Base-by-base conservation (phyloP, 2,888 invertebrate genomes). In the Papilio demoleus region DNA sequence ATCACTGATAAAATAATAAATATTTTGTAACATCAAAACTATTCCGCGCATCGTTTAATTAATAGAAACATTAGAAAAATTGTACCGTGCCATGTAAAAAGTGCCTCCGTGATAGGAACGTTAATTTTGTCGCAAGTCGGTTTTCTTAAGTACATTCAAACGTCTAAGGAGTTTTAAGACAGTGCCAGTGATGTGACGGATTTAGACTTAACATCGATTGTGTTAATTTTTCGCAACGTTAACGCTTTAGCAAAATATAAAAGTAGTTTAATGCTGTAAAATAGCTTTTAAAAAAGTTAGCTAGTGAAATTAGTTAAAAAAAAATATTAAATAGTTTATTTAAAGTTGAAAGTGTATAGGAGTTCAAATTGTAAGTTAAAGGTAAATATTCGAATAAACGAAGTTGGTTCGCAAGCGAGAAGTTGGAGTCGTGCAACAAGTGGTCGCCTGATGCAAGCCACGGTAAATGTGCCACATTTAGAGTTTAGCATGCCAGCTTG, bases 401-500 rank as follows among this genome's bases (percentile, higher is more conserved):
- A 86, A 87, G 85, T 86, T 86, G 76, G 78, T 72, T 74, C 76
- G 77, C 78, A 62, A 68, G 72, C 73, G 81, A 78, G 81, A 85
- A 88, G 86, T 89, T 88, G 84, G 85, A 80, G 79, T 78, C 80
- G 76, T 79, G 89, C 92, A 92, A 92, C 92, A 92, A 90, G 92
- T 92, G 90, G 86, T 80, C 85, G 87, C 70, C 89, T 81, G 88
- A 92, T 92, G 92, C 86, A 80, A 86, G 85, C 80, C 84, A 85
- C 86, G 92, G 92, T 92, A 92, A 92, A 85, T 88, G 88, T 88
- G 87, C 82, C 83, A 87, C 81, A 88, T 31, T 83, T 85, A 17
- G 82, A 83, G 81, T 90, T 90, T 90, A 91, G 92, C 92, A 92
- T 91, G 90, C 88, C 83, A 83, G 85, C 85, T 85, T 79, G 81